These are phyloP conservation scores for Hoplostethus mediterraneus DNA, from an alignment of 2,797 vertebrate genomes.

Conservation along the genomic window DNA sequence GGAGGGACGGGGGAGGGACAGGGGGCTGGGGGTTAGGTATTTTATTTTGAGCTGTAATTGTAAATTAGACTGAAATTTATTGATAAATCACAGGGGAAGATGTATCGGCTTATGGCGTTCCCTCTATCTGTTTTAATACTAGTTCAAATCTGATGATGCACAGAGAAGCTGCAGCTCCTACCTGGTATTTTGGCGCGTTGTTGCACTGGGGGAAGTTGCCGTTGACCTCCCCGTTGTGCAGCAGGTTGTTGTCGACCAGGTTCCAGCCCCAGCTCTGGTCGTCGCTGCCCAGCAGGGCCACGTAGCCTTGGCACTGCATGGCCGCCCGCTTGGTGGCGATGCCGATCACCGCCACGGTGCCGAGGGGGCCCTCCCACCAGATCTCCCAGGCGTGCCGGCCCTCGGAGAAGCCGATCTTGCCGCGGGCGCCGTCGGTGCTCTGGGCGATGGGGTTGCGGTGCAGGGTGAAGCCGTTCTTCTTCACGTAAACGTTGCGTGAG, in stretches of 20 bases:
- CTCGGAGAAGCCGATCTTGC: slow-evolving; percentile 97
- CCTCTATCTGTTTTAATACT: no score
- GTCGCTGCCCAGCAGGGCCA: slow-evolving; percentile 96
- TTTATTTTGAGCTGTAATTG: no score
- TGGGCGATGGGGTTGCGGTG: slow-evolving; percentile 99
- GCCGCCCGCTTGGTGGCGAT: slow-evolving; percentile 96
- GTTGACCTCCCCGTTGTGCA: slow-evolving; percentile 98
- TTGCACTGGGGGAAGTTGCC: slow-evolving; percentile 99
- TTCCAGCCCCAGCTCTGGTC: slow-evolving; percentile 99
- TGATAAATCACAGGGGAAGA: no score
- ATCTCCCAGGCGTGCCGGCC: slow-evolving; percentile 99
- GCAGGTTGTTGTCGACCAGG: slow-evolving; percentile 98
- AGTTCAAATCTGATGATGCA: not conserved
- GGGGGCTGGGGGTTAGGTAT: no score
- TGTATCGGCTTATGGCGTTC: no score
- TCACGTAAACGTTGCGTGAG: slow-evolving; percentile 98
- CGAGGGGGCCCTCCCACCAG: slow-evolving; percentile 99
- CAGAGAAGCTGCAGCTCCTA: slow-evolving; percentile 62
- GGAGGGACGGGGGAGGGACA: no score
- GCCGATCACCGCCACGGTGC: slow-evolving; percentile 97
- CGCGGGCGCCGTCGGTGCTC: slow-evolving; percentile 97
- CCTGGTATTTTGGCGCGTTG: slow-evolving; percentile 99
- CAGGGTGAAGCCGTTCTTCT: slow-evolving; percentile 98
- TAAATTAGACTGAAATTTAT: no score
- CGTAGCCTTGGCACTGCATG: slow-evolving; percentile 99